Conservation (phyloP, 2,888 invertebrate species). For the Philereme vetulata region DNA sequence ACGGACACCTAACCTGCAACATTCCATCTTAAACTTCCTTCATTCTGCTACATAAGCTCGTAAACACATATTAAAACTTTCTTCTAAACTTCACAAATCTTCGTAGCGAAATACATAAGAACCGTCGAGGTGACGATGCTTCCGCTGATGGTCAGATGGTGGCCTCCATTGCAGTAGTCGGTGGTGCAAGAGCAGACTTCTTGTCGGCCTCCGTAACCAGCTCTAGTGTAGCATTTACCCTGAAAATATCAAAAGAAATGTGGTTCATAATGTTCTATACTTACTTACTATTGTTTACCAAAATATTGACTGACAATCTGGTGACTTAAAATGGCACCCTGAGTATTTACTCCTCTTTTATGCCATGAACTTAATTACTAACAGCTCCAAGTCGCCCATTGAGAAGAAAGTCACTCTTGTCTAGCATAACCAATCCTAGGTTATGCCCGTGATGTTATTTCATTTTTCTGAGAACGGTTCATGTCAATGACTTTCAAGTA, state of each 20-base stretch:
- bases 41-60: too few relatives aligned
- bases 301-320: too few relatives aligned
- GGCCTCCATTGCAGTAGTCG: constrained; percentile 88
- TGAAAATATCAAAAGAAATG: constrained; percentile 47
- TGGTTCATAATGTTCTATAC: not conserved
- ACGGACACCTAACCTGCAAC: not conserved
- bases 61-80: too few relatives aligned
- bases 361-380: too few relatives aligned
- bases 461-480: too few relatives aligned
- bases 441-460: too few relatives aligned
- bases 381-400: too few relatives aligned
- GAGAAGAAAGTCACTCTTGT: too few relatives aligned
- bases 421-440: too few relatives aligned
- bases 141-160: constrained; percentile 77
- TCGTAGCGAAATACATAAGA: constrained; percentile 35
- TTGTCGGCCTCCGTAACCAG: constrained; percentile 94
- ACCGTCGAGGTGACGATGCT: constrained; percentile 73
- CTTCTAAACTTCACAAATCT: constrained; percentile 29
- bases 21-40: not conserved
- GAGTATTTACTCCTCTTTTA: too few relatives aligned
- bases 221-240: constrained; percentile 91
- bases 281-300: not conserved
- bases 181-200: constrained; percentile 92
- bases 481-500: not conserved
- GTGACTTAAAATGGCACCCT: too few relatives aligned